Evolutionary conservation across 2,113 vertebrate genomes (phyloP).

Genomic region (Laticauda colubrina): DNA sequence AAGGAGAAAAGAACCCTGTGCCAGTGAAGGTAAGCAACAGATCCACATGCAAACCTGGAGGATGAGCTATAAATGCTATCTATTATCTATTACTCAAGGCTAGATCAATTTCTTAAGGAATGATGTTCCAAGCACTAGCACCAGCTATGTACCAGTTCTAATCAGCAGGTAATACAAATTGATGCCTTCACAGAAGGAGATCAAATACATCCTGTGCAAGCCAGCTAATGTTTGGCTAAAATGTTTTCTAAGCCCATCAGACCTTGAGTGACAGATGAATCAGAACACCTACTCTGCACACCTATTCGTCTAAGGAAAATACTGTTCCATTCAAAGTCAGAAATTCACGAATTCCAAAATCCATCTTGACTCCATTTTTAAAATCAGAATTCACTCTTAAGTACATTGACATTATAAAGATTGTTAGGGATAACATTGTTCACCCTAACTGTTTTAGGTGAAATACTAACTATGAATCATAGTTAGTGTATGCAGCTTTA

Average conservation of each 20-base stretch:
- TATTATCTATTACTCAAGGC: background rate
- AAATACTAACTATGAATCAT: too few relatives aligned
- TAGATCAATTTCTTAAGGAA: background rate
- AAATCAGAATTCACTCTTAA: background rate
- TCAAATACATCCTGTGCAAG: background rate
- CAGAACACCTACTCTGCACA: background rate
- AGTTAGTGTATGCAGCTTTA: too few relatives aligned
- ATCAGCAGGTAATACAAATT: background rate
- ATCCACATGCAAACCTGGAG: background rate
- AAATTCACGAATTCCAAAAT: background rate
- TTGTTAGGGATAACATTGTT: too few relatives aligned
- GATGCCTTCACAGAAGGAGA: background rate
- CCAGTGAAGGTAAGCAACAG: background rate
- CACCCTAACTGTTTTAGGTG: too few relatives aligned
- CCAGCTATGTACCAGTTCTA: background rate
- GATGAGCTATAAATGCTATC: background rate
- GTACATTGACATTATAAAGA: background rate
- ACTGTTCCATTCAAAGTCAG: background rate
- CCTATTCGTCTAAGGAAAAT: background rate
- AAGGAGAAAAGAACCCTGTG: background rate
- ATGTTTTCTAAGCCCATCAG: background rate
- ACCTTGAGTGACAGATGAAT: background rate
- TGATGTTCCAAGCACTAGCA: background rate
- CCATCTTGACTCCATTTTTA: background rate
- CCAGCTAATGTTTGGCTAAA: background rate